Base-by-base conservation (phyloP, 1,140 invertebrate genomes). In the Brachystomella parvula region DNA sequence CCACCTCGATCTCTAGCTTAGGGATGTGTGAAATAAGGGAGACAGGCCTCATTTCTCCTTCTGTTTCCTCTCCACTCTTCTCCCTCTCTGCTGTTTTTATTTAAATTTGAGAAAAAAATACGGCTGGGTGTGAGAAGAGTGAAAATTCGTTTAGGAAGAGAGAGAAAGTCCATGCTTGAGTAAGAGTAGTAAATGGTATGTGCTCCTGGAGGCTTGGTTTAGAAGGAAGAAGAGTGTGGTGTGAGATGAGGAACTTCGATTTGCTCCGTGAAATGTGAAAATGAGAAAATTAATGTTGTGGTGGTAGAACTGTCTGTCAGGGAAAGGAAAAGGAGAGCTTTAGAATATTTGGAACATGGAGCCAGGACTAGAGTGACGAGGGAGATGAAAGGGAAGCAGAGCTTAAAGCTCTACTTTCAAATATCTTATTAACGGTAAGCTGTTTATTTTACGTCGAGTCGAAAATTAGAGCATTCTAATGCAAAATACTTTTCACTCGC, bases 391-490 rank as follows among this genome's bases (percentile, higher is more conserved):
- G 35, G n/a, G n/a, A n/a, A n/a, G n/a, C n/a, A n/a, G n/a, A 56
- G 64, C 57, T 58, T n/a, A 28, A 58, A 39, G 56, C 56, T 65
- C 63, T 65, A 26, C 29, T 65, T 57, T 31, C 21, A 24, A 33
- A 33, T 47, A 66, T 66, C 64, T 66, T 57, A 66, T 66, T 66
- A 66, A 66, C 64, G 64, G 39, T 39, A 66, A 66, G 57, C 64
- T 66, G 64, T 66, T 66, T 66, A 66, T 66, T 66, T 66, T 60
- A 66, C 64, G 59, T 61, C 58, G 58, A 61, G 26, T 58, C 30
- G 39, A 59, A 67, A 67, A 67, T 67, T 67, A 67, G 65, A 67
- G 65, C 65, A 67, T 67, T 67, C 65, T 61, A 56, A 67, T 67
- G 65, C 65, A 67, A 67, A 62, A 67, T 67, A 67, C 60, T 67